Conservation (phyloP, 2,113 vertebrate species). For the Phalacrocorax brasilianus region DNA sequence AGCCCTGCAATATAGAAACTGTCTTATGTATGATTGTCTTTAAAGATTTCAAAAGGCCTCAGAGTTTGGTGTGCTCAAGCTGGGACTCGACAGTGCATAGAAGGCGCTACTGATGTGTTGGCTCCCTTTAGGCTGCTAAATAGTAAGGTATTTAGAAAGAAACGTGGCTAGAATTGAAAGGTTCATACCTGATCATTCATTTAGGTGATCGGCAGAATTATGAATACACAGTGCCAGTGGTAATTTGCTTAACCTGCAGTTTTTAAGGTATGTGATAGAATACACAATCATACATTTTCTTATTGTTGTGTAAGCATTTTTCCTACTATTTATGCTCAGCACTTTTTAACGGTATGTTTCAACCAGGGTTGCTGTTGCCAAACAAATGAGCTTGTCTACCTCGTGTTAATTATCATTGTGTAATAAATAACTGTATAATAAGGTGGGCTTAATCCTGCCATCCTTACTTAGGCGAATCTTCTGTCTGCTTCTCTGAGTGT, state of each 20-base stretch:
- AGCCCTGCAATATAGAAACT: conserved; percentile 73
- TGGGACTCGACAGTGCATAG: conserved; percentile 76
- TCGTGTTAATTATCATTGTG: conserved; percentile 17
- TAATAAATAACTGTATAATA: conserved; percentile 54
- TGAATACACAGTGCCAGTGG: conserved; percentile 22
- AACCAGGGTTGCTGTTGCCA: conserved; percentile 12
- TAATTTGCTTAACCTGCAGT: conserved; percentile 77
- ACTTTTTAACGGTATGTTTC: conserved; percentile 12
- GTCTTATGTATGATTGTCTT: conserved; percentile 79
- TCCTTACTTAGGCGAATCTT: not conserved
- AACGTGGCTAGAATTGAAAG: conserved; percentile 58
- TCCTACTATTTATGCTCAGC: conserved; percentile 33
- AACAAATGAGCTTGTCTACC: conserved; percentile 39
- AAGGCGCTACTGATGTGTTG: conserved; percentile 74
- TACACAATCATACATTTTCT: conserved; percentile 63
- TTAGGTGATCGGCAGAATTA: conserved; percentile 66
- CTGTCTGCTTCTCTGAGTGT: not conserved
- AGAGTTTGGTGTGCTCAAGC: conserved; percentile 80
- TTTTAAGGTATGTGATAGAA: conserved; percentile 68
- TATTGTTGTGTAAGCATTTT: conserved; percentile 57
- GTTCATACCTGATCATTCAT: conserved; percentile 70
- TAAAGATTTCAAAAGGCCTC: conserved; percentile 80
- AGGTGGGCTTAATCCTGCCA: not conserved
- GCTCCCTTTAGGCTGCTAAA: conserved; percentile 78
- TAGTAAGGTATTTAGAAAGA: conserved; percentile 71